Evolutionary conservation across 2,797 vertebrate species (phyloP).

Genomic region (Aphelocoma californica): DNA sequence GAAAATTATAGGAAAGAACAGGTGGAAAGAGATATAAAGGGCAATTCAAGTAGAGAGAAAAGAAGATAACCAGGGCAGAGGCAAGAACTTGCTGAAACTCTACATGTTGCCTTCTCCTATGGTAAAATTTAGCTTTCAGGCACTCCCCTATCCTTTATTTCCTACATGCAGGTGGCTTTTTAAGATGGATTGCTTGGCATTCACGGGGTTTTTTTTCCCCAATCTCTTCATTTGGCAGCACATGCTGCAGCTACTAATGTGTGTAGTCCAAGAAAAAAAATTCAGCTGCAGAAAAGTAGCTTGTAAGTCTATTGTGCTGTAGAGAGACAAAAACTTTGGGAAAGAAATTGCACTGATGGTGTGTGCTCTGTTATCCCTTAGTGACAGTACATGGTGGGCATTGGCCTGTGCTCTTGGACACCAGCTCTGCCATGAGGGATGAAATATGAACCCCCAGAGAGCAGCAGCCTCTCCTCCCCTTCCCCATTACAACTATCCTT

Average conservation of each 20-base stretch:
- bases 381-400: not conserved
- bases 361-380: not conserved
- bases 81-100: not conserved
- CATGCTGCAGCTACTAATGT: not conserved
- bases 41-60: not conserved
- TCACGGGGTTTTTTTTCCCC: not conserved
- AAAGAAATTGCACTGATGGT: not conserved
- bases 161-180: conserved; percentile 46
- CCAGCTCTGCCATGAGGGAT: not conserved
- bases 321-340: not conserved
- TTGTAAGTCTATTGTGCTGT: not conserved
- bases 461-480: not conserved
- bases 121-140: not conserved
- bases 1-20: not conserved
- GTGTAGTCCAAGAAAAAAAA: not conserved
- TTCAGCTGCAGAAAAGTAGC: not conserved
- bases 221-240: conserved; percentile 37
- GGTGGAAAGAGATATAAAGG: not conserved
- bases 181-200: conserved; percentile 40
- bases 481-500: not conserved
- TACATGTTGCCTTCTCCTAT: not conserved
- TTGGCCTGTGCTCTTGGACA: not conserved
- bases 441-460: not conserved
- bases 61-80: not conserved
- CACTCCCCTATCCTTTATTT: not conserved